Base-by-base conservation (phyloP, 2,888 invertebrate genomes). In the Hydrotaea diabolus region DNA sequence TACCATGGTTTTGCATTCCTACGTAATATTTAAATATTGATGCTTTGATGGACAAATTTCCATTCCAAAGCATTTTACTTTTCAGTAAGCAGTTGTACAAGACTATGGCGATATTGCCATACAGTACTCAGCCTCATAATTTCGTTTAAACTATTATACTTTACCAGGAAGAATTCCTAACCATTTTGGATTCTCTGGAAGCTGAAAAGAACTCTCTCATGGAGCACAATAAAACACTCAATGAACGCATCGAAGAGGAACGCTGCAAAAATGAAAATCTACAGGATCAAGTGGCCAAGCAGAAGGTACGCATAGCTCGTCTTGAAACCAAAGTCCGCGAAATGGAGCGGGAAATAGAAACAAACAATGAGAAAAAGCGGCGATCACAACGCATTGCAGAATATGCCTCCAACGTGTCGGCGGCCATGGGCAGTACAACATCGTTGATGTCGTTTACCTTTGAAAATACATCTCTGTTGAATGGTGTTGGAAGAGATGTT, bases 321-420 rank as follows among this genome's bases (percentile, higher is more conserved):
- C 39, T 91, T 39, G 92, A 92, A 62, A 87, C 87, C 0, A 92
- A 90, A 85, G 85, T 91, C 21, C 90, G 92, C 88, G 91, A 92
- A 0, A 77, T 91, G 23, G 91, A 92, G 80, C 90, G 88, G 79
- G 90, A 91, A 15, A 84, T 90, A 1, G 92, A 90, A 31, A 64
- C 80, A 13, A 90, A 90, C 82, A 84, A 78, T 2, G 91, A 92
- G 39, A 90, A 90, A 62, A 91, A 90, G 86, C 91, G 89, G 77
- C 91, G 92, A 21, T 86, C 87, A 1, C 91, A 92, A 81, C 89
- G 91, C 79, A 91, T 92, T 21, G 87, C 88, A 8, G 92, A 92
- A 11, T 92, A 91, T 74, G 84, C 91, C 11, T 89, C 87, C 31
- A 88, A 88, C 17, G 46, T 91, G 21, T 87, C 87, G 31, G 87